Evolutionary conservation across 2,113 vertebrate species (phyloP), one percentile per base, ranked within the genome.

Genomic region (Xiphorhynchus elegans): DNA sequence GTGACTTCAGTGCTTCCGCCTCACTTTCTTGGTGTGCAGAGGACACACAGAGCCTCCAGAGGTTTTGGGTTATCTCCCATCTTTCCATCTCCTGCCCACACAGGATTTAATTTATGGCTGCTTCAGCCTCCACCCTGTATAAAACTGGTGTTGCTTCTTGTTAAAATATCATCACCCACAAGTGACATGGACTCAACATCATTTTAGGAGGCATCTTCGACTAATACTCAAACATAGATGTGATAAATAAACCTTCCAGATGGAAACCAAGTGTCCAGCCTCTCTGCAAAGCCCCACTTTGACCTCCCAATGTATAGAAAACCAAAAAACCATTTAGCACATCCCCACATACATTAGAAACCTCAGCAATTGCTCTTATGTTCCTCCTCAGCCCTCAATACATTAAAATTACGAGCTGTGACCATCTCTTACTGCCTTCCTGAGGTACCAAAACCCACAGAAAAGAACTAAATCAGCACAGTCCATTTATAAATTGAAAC

Each of bases 91-190:
- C 31, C 79, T 85, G 75, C 75, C 82, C 79, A 95, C 63, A 39
- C 4, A 53, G 3, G 16, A 80, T 52, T 94, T 91, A 82, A 91
- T 93, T 84, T 59, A 62, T 19, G 63, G 50, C 42, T 74, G 67
- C 72, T 69, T 80, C 79, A n/a, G 26, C 16, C 82, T 74, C 87
- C 87, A 94, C 82, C 78, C 92, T 77, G 55, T 15, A 85, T 37
- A 89, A 83, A 90, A 77, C 33, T 35, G 42, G 26, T 58, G 39
- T 67, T 39, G 29, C 31, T 83, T 83, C 76, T 86, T 62, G 40
- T 35, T 81, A 72, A 87, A 92, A 84, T 70, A 42, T 4, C 66
- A 60, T 8, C 49, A 66, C 39, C 29, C 35, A 7, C 44, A 76
- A 6, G 1, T 6, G 39, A 83, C 60, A 56, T 7, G 67, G 70